Conservation (phyloP, 2,888 invertebrate species). For the Drosophila pegasa region DNA sequence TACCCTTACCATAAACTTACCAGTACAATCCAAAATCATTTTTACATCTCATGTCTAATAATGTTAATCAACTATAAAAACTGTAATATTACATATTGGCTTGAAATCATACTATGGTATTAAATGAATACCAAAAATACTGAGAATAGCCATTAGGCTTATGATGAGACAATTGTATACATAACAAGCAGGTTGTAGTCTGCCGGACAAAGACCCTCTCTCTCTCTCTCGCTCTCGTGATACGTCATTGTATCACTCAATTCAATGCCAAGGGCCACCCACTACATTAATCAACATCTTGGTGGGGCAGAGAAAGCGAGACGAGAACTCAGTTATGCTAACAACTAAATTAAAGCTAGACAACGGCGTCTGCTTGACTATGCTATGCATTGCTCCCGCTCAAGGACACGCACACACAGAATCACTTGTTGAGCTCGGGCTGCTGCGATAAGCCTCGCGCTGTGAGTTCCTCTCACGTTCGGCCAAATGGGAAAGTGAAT, state of each 20-base stretch:
- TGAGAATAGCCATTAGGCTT: background rate
- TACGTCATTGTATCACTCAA: conserved; percentile 8
- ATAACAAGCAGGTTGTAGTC: conserved; percentile 3
- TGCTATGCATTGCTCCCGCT: conserved; percentile 8
- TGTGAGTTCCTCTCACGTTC: conserved; percentile 26
- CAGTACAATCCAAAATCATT: background rate
- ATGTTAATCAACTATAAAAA: background rate
- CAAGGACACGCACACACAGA: conserved; percentile 38
- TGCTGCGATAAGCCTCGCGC: conserved; percentile 26
- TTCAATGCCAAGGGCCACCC: background rate
- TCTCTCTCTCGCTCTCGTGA: no score
- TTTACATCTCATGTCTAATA: background rate
- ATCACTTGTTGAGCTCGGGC: conserved; percentile 47
- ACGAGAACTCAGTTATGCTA: conserved; percentile 29
- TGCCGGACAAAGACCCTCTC: background rate
- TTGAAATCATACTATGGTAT: background rate
- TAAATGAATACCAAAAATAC: background rate
- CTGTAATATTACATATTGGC: background rate
- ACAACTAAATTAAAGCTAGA: conserved; percentile 24
- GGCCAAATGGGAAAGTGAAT: background rate
- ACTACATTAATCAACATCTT: background rate
- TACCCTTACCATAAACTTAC: background rate
- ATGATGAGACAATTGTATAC: background rate
- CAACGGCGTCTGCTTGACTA: conserved; percentile 29
- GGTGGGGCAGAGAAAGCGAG: background rate